A percentile compares a stretch with the other conserved stretches of the same genome.
phyloP scores from a whole-genome alignment of 2,113 vertebrate species.

The Haliaeetus leucogaster region DNA sequence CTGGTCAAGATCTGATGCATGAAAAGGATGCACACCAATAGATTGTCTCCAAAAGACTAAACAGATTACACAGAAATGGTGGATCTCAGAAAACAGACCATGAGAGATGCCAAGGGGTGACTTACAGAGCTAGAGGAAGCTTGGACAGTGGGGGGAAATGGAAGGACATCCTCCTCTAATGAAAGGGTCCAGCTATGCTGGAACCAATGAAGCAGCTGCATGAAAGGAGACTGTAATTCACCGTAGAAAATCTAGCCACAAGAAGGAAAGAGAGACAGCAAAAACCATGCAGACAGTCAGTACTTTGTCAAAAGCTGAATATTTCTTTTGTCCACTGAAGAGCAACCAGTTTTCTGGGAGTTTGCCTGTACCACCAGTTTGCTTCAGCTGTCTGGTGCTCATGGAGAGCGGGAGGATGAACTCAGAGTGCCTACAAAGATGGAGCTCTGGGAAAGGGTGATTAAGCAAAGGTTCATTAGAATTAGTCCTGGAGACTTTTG shows the following conservation, averaged over 20 bases:
- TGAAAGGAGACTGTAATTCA: background rate
- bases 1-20: background rate
- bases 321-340: background rate
- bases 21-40: background rate
- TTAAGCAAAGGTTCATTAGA: background rate
- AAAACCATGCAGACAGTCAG: background rate
- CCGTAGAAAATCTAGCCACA: background rate
- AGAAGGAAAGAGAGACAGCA: background rate
- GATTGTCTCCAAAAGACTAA: background rate
- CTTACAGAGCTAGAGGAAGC: background rate
- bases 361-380: background rate
- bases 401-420: background rate
- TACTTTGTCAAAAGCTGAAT: background rate
- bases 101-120: background rate
- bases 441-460: background rate
- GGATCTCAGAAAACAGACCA: background rate
- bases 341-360: background rate
- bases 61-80: background rate
- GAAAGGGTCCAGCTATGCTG: background rate
- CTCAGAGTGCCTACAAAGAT: background rate
- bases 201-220: background rate
- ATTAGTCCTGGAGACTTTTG: background rate
- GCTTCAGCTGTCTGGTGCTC: background rate
- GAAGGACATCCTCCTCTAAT: background rate
- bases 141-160: background rate